phyloP scores from a whole-genome alignment of 2,888 invertebrate genomes.

The Epistrophe eligans region DNA sequence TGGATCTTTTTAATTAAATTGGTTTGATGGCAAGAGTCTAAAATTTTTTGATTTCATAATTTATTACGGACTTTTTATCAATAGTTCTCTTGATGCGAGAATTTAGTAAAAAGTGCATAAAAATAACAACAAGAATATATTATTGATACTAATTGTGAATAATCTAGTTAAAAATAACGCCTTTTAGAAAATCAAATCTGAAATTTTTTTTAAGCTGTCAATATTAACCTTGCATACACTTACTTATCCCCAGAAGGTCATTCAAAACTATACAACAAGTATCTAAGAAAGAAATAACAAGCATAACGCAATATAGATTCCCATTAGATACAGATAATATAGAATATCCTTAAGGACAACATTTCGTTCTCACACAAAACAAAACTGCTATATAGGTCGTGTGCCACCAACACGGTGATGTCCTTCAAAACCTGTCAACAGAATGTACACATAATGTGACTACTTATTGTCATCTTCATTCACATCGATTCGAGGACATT shows the following conservation, averaged over 20 bases:
- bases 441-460: constrained; percentile 39
- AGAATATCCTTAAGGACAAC: constrained; percentile 39
- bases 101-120: too few species aligned
- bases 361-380: constrained; percentile 33
- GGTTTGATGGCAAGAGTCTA: too few species aligned
- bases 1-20: too few species aligned
- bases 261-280: background rate
- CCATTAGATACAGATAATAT: constrained; percentile 65
- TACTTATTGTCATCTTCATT: constrained; percentile 61
- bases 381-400: constrained; percentile 54
- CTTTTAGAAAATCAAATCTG: background rate
- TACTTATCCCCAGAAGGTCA: constrained; percentile 11
- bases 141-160: too few species aligned
- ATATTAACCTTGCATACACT: background rate
- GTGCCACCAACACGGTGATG: constrained; percentile 57
- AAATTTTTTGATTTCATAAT: too few species aligned
- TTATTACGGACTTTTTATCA: too few species aligned
- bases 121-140: too few species aligned
- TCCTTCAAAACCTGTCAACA: constrained; percentile 68
- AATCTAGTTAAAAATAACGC: too few species aligned
- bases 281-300: constrained; percentile 22
- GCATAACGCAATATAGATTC: constrained; percentile 66
- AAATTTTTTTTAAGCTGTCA: background rate
- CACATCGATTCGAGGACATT: constrained; percentile 41
- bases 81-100: too few species aligned